Evolutionary conservation across 1,140 invertebrate genomes (phyloP), one percentile per base, ranked within the genome.

Genomic region (Ptiloglossa arizonensis): DNA sequence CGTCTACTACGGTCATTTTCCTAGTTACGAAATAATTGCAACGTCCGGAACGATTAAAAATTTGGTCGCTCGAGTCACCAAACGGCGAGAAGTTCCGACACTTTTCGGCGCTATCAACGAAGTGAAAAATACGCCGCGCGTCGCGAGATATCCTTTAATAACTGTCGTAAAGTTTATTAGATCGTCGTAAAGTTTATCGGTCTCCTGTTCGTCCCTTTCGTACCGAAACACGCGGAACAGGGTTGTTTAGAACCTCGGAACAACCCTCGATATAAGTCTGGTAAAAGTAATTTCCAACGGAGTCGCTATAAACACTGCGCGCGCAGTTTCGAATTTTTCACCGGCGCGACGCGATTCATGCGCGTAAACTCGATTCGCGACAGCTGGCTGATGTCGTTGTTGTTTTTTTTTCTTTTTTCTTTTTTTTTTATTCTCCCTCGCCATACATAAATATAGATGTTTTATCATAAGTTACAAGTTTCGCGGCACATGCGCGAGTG

Each of bases 391-490:
- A n/a, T n/a, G n/a, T n/a, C 44, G 41, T 17, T 57, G 50, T 27
- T 17, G 38, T 72, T 41, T 38, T 24, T n/a, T n/a, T n/a, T n/a
- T n/a, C n/a, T n/a, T n/a, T n/a, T n/a, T n/a, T n/a, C n/a, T n/a
- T n/a, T n/a, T n/a, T n/a, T n/a, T n/a, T n/a, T n/a, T n/a, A n/a
- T n/a, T n/a, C n/a, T n/a, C n/a, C n/a, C n/a, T 52, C 11, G 27
- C 19, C 29, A 67, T 66, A 67, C 72, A 74, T 74, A 67, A 74
- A 67, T 50, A 74, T 74, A n/a, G 62, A 2, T 8, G 62, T 56
- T 74, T 74, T 67, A 74, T 67, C 72, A 56, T 56, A 56, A 74
- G 50, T 74, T 67, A 66, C 27, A 67, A 41, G 63, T 56, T 15
- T 11, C 35, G 32, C 46, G 48, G 22, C 72, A 32, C 62, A 67